A percentile compares a stretch with the other conserved stretches of the same genome.
These are phyloP conservation scores for Anagrus nilaparvatae DNA, from an alignment of 1,140 invertebrate genomes.

Conservation along the genomic window DNA sequence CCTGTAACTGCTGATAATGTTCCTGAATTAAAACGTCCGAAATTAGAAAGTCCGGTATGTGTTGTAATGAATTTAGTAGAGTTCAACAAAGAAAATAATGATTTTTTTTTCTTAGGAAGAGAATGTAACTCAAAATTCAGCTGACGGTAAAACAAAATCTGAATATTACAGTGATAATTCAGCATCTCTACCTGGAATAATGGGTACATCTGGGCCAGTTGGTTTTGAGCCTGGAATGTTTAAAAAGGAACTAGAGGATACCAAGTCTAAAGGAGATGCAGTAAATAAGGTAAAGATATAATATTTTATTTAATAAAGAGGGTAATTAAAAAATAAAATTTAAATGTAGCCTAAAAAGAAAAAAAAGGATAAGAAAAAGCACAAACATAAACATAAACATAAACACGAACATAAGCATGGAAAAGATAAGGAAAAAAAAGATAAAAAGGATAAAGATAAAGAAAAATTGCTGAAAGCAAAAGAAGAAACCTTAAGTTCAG, in stretches of 20 bases:
- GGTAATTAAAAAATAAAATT: too few relatives aligned
- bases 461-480: conserved; percentile 37
- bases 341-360: conserved; percentile 68
- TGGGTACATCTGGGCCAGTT: conserved; percentile 54
- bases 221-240: conserved; percentile 76
- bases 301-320: neutral
- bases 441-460: conserved; percentile 37
- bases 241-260: conserved; percentile 43
- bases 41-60: conserved; percentile 16
- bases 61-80: too few relatives aligned
- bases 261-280: conserved; percentile 39
- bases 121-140: conserved; percentile 16
- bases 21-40: conserved; percentile 29
- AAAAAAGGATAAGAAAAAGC: conserved; percentile 75
- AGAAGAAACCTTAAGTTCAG: conserved; percentile 53
- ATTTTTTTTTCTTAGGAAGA: conserved; percentile 22
- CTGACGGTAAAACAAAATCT: conserved; percentile 47
- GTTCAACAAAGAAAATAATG: too few relatives aligned
- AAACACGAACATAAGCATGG: conserved; percentile 56
- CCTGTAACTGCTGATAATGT: conserved; percentile 21
- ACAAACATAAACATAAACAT: conserved; percentile 66
- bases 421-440: conserved; percentile 46
- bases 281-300: conserved; percentile 43
- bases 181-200: conserved; percentile 57
- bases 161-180: conserved; percentile 70